phyloP scores from a whole-genome alignment of 2,888 invertebrate genomes.

The Netelia inedita region DNA sequence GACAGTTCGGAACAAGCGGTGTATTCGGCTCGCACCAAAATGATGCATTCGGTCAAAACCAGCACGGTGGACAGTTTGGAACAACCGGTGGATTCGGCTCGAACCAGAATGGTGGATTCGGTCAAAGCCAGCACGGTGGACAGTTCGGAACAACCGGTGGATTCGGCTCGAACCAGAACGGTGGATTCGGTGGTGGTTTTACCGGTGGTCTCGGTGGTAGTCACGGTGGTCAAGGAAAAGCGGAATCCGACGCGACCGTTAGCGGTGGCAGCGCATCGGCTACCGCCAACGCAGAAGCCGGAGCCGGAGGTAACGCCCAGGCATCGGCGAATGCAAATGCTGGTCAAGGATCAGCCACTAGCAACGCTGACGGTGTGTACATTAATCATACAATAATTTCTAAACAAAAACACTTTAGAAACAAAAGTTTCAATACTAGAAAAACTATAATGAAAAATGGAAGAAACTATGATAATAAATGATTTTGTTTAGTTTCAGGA shows the following conservation, averaged over 20 bases:
- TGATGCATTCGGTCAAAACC: not conserved
- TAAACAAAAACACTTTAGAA: too few species aligned
- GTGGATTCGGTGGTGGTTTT: not conserved
- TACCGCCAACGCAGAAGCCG: not conserved
- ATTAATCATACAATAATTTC: not conserved
- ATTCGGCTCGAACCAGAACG: not conserved
- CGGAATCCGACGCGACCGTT: not conserved
- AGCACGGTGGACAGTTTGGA: not conserved
- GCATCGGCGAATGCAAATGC: not conserved
- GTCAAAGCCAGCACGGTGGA: not conserved
- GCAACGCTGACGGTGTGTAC: not conserved
- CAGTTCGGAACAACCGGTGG: not conserved
- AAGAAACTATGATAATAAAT: not conserved
- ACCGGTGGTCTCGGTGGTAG: not conserved
- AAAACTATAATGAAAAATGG: not conserved
- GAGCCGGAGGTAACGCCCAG: not conserved
- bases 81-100: constrained; percentile 20
- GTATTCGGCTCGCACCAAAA: not conserved
- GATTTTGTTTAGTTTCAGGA: not conserved
- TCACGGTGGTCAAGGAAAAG: not conserved
- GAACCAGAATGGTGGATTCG: not conserved
- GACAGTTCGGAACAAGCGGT: not conserved
- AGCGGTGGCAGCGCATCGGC: not conserved
- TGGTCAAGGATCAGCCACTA: constrained; percentile 1
- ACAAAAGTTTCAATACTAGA: not conserved